Evolutionary conservation across 1,140 invertebrate species (phyloP).

Genomic region (Eubasilissa regina): DNA sequence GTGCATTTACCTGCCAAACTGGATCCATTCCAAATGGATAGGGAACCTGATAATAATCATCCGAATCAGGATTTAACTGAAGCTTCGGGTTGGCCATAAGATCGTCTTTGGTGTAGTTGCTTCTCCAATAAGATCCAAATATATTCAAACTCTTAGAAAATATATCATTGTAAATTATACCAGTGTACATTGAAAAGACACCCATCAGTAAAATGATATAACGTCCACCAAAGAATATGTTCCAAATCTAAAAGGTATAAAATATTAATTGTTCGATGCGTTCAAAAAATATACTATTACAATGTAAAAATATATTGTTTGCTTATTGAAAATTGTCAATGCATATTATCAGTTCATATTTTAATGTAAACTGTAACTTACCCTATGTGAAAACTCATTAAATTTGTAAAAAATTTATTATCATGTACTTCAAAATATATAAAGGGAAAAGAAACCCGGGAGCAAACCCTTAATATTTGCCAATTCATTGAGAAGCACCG

Average conservation of each 20-base stretch:
- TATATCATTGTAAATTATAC: slow-evolving; percentile 98
- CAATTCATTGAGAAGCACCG: too few relatives aligned
- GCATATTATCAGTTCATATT: too few relatives aligned
- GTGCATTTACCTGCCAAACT: slow-evolving; percentile 84
- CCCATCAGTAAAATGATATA: slow-evolving; percentile 99
- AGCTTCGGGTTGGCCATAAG: slow-evolving; percentile 72
- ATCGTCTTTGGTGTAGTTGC: slow-evolving; percentile 73
- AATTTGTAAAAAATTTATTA: too few relatives aligned
- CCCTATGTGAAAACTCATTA: too few relatives aligned
- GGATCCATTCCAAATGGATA: slow-evolving; percentile 96
- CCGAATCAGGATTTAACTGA: slow-evolving; percentile 78
- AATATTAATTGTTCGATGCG: too few relatives aligned
- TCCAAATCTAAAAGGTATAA: slow-evolving; percentile 86
- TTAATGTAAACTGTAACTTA: too few relatives aligned
- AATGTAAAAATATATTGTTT: too few relatives aligned
- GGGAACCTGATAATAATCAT: slow-evolving; percentile 76
- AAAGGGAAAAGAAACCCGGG: too few relatives aligned
- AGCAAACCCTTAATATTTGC: too few relatives aligned
- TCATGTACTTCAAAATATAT: too few relatives aligned
- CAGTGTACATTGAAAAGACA: slow-evolving; percentile 97
- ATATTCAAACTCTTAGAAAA: slow-evolving; percentile 98
- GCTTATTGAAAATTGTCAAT: too few relatives aligned
- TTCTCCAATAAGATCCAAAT: slow-evolving; percentile 93
- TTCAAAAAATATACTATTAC: too few relatives aligned
- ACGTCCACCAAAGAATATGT: slow-evolving; percentile 97